Evolutionary conservation across 2,113 vertebrate species (phyloP).

Genomic region (Chaetodon auriga): DNA sequence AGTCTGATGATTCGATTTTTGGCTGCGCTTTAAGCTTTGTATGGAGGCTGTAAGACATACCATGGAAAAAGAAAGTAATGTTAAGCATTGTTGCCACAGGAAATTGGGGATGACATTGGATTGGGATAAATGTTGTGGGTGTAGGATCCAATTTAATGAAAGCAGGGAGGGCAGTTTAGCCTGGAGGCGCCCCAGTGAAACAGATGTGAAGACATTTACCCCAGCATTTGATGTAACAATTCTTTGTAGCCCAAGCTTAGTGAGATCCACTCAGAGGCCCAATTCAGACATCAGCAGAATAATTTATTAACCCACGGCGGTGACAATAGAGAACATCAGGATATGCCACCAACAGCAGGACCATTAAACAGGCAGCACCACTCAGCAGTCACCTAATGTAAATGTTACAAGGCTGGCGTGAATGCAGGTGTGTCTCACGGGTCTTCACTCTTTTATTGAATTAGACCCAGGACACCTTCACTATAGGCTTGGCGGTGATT

Average conservation of each 20-base stretch:
- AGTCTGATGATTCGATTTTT: constrained; percentile 37
- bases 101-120: background rate
- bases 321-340: constrained; percentile 33
- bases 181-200: background rate
- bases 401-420: constrained; percentile 28
- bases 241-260: background rate
- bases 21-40: constrained; percentile 14
- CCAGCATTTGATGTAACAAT: constrained; percentile 10
- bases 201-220: constrained; percentile 23
- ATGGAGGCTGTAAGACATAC: background rate
- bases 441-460: constrained; percentile 53
- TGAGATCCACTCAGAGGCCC: background rate
- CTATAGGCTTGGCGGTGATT: constrained; percentile 40
- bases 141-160: background rate
- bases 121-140: background rate
- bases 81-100: background rate
- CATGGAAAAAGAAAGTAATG: background rate
- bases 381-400: constrained; percentile 37
- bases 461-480: constrained; percentile 44
- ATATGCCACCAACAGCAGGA: constrained; percentile 28
- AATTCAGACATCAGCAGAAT: constrained; percentile 30
- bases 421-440: constrained; percentile 12
- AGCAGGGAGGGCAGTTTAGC: background rate
- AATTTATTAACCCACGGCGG: constrained; percentile 27
- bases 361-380: constrained; percentile 43